Percentiles rank a stretch among this genome's conserved stretches.
phyloP scores from a whole-genome alignment of 2,888 invertebrate species.

The Elmis aenea region DNA sequence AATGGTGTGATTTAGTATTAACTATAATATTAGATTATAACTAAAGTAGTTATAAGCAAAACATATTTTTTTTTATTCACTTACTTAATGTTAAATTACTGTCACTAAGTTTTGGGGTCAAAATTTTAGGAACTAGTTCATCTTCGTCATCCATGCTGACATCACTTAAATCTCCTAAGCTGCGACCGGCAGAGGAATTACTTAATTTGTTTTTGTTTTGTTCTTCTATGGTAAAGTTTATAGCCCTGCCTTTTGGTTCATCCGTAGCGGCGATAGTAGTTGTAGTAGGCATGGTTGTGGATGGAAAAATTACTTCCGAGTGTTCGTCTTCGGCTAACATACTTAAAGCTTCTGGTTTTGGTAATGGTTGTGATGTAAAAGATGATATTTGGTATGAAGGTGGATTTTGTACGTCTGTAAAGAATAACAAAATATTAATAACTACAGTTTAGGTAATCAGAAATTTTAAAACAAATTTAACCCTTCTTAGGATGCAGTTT shows the following conservation, averaged over 20 bases:
- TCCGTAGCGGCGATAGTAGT: slow-evolving; percentile 13
- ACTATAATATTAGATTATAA: no score
- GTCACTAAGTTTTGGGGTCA: slow-evolving; percentile 24
- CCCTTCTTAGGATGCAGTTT: no score
- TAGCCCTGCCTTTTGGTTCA: slow-evolving; percentile 39
- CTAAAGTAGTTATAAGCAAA: no score
- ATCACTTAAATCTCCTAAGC: slow-evolving; percentile 65
- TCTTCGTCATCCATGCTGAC: slow-evolving; percentile 70
- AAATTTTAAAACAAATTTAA: no score
- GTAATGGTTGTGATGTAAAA: slow-evolving; percentile 27
- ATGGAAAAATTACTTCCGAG: slow-evolving; percentile 2
- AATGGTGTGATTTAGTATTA: no score
- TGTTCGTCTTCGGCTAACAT: slow-evolving; percentile 37
- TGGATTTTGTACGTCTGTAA: no score
- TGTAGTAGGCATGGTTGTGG: slow-evolving; percentile 9
- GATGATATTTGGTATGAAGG: slow-evolving; percentile 4
- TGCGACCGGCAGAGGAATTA: slow-evolving; percentile 23
- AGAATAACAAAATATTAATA: no score
- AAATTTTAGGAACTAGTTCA: slow-evolving; percentile 34
- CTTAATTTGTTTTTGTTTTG: slow-evolving; percentile 32
- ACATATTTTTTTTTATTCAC: no score
- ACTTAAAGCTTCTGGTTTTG: slow-evolving; percentile 32
- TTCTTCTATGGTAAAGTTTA: slow-evolving; percentile 39
- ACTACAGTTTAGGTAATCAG: no score
- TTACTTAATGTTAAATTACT: no score